phyloP scores from a whole-genome alignment of 30 jellyfish, hydroid and myxozoan species.

The Pelagia noctiluca region DNA sequence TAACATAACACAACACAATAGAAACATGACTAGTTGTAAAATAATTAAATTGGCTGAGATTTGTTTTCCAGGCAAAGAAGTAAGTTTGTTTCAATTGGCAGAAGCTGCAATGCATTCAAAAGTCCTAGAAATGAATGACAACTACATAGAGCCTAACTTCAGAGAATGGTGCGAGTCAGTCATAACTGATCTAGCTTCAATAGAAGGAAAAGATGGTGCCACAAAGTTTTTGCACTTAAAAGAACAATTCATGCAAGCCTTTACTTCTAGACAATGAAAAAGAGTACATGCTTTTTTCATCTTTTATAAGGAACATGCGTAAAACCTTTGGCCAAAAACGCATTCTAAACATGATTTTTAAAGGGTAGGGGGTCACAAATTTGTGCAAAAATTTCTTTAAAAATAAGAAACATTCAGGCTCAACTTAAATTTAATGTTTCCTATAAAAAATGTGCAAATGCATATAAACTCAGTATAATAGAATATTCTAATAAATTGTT shows the following conservation, averaged over 20 bases:
- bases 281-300: background rate
- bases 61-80: background rate
- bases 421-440: no score
- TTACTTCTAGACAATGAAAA: background rate
- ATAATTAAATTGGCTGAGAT: background rate
- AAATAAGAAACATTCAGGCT: no score
- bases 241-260: slow-evolving; percentile 9
- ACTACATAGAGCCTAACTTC: background rate
- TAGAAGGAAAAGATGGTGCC: background rate
- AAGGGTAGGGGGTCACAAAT: no score
- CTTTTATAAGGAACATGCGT: no score
- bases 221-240: background rate
- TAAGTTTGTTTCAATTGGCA: background rate
- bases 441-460: no score
- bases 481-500: no score
- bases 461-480: no score
- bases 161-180: slow-evolving; percentile 1
- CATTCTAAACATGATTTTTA: no score
- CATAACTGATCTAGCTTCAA: background rate
- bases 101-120: slow-evolving; percentile 1
- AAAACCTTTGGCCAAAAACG: no score
- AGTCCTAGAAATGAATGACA: background rate
- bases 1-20: no score
- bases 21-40: no score
- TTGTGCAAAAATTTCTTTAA: no score